Evolutionary conservation across 37 sponge, comb jelly and placozoan species (phyloP), one percentile per base, ranked within the genome.

Genomic region (Bolinopsis microptera): DNA sequence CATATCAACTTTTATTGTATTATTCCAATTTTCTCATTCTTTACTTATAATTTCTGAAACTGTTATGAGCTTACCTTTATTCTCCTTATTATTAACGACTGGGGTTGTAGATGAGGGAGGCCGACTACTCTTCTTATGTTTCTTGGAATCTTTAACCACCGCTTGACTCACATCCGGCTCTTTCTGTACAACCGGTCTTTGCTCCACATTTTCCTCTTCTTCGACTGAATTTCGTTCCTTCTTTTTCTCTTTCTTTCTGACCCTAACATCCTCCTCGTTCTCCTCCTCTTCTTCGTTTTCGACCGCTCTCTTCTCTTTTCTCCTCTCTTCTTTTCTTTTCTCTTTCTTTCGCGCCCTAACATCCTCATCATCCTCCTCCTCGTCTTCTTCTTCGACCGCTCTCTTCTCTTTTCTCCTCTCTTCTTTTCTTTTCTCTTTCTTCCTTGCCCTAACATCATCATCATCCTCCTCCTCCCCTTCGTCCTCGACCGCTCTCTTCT

Each of bases 41-140:
- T n/a, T n/a, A n/a, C n/a, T n/a, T n/a, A n/a, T n/a, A n/a, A n/a
- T n/a, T n/a, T n/a, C n/a, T n/a, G n/a, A n/a, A n/a, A n/a, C n/a
- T n/a, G n/a, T n/a, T n/a, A 5, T 48, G 13, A 48, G 13, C 61
- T 13, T 48, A 48, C 61, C 61, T 18, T 18, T 48, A 48, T 5
- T 13, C 5, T 48, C 61, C 13, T 13, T 48, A 48, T 13, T 48
- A 48, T 18, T 18, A 48, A 5, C 13, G 9, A 48, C 13, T 5
- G 61, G 13, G 5, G 61, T 18, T 48, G 9, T 13, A 48, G 61
- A 48, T 48, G 61, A 48, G 5, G 5, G 9, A 48, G 61, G 61
- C 9, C 61, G 61, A 48, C 61, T 48, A 48, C 61, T 48, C 61
- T 77, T 77, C 32, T 77, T 77, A 27, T 77, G 80, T 36, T 77